Percentiles rank a stretch among this genome's conserved stretches.
Conservation (phyloP, 2,113 vertebrate genomes). For the Phyllostomus hastatus region DNA sequence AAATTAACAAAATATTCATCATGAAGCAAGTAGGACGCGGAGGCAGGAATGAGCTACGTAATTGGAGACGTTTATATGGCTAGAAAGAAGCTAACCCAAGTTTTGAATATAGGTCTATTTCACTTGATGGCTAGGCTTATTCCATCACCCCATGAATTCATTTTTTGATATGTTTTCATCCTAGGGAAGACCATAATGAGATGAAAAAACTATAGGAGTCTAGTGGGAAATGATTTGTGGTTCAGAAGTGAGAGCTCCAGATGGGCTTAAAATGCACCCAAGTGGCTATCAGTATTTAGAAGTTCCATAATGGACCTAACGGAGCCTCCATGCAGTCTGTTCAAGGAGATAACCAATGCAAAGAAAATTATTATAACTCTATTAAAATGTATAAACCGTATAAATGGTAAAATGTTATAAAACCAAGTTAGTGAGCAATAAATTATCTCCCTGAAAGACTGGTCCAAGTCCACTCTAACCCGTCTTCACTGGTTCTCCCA, state of each 20-base stretch:
- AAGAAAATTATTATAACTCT: not conserved
- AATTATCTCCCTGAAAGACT: not conserved
- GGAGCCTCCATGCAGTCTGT: not conserved
- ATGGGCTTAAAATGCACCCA: not conserved
- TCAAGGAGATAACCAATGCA: not conserved
- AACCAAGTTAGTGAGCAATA: not conserved
- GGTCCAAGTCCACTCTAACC: not conserved
- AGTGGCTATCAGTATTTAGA: not conserved
- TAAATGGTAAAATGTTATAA: not conserved
- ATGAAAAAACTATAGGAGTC: not conserved
- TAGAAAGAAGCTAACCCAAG: not conserved
- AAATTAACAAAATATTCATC: not conserved
- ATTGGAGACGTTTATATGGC: not conserved
- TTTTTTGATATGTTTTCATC: not conserved
- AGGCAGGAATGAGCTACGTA: not conserved
- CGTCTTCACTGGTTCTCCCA: not conserved
- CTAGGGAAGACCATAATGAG: not conserved
- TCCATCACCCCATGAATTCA: not conserved
- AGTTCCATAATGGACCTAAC: not conserved
- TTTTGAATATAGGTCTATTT: not conserved
- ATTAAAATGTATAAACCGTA: not conserved
- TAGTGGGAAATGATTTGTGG: not conserved
- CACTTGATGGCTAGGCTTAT: not conserved
- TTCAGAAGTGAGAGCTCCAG: not conserved
- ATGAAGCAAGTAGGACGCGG: not conserved